phyloP scores from a whole-genome alignment of 2,888 invertebrate genomes.

The Cetonia aurata region DNA sequence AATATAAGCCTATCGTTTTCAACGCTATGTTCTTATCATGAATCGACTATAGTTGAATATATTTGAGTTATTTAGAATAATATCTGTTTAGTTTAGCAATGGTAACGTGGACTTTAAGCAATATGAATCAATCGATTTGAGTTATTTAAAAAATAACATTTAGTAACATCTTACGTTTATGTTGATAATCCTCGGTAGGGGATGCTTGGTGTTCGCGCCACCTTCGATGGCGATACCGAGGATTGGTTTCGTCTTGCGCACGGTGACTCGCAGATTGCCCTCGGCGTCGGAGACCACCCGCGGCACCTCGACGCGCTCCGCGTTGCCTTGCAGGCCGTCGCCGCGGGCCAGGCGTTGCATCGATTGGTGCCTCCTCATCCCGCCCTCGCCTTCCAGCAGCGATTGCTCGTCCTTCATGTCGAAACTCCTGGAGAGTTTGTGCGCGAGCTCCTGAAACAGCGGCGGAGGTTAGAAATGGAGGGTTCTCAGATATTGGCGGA shows the following conservation, averaged over 20 bases:
- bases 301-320: conserved; percentile 60
- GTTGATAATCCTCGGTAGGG: conserved; percentile 94
- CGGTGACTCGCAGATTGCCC: conserved; percentile 88
- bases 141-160: too few relatives aligned
- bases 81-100: too few relatives aligned
- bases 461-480: background rate
- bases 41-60: background rate
- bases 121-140: too few relatives aligned
- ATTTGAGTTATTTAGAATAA: background rate
- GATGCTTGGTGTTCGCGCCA: conserved; percentile 95
- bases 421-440: conserved; percentile 88
- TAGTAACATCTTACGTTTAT: conserved; percentile 97
- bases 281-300: conserved; percentile 87
- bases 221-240: conserved; percentile 98
- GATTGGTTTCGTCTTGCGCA: conserved; percentile 94
- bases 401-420: conserved; percentile 90
- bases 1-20: too few relatives aligned
- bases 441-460: conserved; percentile 80
- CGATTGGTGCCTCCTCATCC: conserved; percentile 80
- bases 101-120: too few relatives aligned
- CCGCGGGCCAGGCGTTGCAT: conserved; percentile 80
- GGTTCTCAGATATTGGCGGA: too few relatives aligned
- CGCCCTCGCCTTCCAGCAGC: conserved; percentile 73
- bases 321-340: conserved; percentile 66
- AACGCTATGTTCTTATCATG: too few relatives aligned